Evolutionary conservation across 2,888 invertebrate genomes (phyloP), one percentile per base, ranked within the genome.

Genomic region (Athalia cordata): DNA sequence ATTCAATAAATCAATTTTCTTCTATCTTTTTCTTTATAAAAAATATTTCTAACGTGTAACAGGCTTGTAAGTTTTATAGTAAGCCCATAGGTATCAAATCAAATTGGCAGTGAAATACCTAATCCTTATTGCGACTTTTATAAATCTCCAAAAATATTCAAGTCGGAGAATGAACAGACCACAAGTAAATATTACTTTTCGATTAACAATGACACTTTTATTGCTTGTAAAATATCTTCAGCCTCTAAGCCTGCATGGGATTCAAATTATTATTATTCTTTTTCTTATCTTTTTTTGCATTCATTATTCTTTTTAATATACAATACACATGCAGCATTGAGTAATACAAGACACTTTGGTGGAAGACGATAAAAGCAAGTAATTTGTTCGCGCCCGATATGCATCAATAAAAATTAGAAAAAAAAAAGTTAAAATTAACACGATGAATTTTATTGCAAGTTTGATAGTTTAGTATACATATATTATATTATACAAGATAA

Each of bases 221-320:
- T 83, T 83, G 80, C 81, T 83, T 80, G 81, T 81, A 79, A 82
- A 82, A 82, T 82, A 82, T 81, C 81, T 79, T 79, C 79, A 79
- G 77, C 79, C 79, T 76, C 72, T 77, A 66, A 72, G 15, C 76
- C 45, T 61, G 55, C 79, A 72, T 62, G 75, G 62, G 50, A 75
- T 62, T 64, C 59, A 5, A 57, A 45, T 72, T 59, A 6, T 62
- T 15, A 62, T 55, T 55, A 3, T 55, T 55, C 3, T 55, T 68
- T 29, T 55, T 29, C 45, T 5, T 66, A 43, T 45, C 9, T 59
- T 59, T 62, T 62, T 50, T 52, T 75, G 62, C 52, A 29, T 3
- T 9, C 45, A 66, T 8, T 61, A 75, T 65, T 29, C 29, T 29
- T 13, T 72, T 59, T 72, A 57, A 59, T 72, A 72, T 57, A 72